Evolutionary conservation across 2,113 vertebrate genomes (phyloP).

Genomic region (Zeus faber): DNA sequence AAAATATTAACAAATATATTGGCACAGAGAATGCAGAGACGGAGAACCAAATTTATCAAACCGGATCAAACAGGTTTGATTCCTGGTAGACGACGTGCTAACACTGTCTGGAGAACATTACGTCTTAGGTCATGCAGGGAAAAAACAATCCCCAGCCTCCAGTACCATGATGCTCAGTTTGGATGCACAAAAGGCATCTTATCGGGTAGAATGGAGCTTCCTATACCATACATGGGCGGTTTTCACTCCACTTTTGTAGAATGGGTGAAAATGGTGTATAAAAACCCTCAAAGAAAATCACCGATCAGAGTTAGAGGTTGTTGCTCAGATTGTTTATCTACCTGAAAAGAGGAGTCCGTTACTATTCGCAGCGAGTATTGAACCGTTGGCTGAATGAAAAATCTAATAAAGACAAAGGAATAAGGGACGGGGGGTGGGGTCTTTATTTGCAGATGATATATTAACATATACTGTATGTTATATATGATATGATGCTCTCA

Average conservation of each 20-base stretch:
- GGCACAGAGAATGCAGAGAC: background rate
- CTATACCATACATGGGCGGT: background rate
- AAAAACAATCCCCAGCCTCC: background rate
- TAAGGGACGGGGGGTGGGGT: background rate
- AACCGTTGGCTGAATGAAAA: constrained; percentile 5
- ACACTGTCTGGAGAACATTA: background rate
- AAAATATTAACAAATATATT: constrained; percentile 4
- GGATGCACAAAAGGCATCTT: background rate
- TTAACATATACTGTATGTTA: background rate
- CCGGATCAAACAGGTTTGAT: constrained; percentile 1
- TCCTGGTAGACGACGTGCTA: background rate
- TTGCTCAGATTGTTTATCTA: constrained; percentile 1
- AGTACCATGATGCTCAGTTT: background rate
- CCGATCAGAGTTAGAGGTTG: constrained; percentile 3
- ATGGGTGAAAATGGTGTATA: too few species aligned
- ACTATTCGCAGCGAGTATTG: constrained; percentile 9
- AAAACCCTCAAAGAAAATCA: constrained; percentile 10
- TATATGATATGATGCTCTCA: too few species aligned
- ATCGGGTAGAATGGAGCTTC: constrained; percentile 1
- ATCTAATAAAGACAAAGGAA: constrained; percentile 2
- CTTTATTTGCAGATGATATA: constrained; percentile 5
- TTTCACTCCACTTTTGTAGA: background rate
- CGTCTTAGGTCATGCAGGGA: background rate
- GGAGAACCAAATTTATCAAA: constrained; percentile 2
- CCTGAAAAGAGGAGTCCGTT: constrained; percentile 1